Evolutionary conservation across 2,797 vertebrate species (phyloP), one percentile per base, ranked within the genome.

Genomic region (Sebastes miniatus): DNA sequence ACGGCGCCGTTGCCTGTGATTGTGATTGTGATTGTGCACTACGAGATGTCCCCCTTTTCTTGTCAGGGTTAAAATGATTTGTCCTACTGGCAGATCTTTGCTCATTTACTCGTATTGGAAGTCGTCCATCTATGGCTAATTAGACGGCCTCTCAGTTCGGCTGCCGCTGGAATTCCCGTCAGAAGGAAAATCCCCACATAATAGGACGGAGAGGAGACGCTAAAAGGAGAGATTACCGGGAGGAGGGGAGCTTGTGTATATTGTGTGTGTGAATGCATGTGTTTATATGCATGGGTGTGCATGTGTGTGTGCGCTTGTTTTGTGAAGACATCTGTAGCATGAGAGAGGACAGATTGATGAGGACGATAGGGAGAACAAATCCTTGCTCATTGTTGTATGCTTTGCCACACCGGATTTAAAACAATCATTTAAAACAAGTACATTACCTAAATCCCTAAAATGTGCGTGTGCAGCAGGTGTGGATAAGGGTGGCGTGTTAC

Each of bases 41-140:
- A 58, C 76, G 70, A 76, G 64, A 87, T 71, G 83, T 75, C 77
- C 67, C 68, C 73, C 50, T n/a, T 83, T 87, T 86, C 85, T 90
- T 85, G 80, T 79, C 68, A 56, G 85, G 91, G 93, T 92, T 93
- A 92, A 94, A 95, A 92, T 90, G 89, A 93, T 95, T 94, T 93
- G 94, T 93, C 87, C 86, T 43, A 86, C 80, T 43, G 76, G 87
- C 82, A 88, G 79, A 81, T 87, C 82, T 86, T 71, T 88, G 79
- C 87, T 91, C 87, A 90, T 92, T 88, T 89, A 63, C 81, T 91
- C 36, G 70, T 80, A 90, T 94, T 93, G 88, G 92, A 92, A 91
- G 74, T 85, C 83, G 72, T 88, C 91, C 93, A 92, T 92, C 84
- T 92, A 80, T 90, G 88, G 82, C 80, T 94, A 94, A 95, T 94